phyloP scores from a whole-genome alignment of 1,140 invertebrate species.

The Octopus sinensis region DNA sequence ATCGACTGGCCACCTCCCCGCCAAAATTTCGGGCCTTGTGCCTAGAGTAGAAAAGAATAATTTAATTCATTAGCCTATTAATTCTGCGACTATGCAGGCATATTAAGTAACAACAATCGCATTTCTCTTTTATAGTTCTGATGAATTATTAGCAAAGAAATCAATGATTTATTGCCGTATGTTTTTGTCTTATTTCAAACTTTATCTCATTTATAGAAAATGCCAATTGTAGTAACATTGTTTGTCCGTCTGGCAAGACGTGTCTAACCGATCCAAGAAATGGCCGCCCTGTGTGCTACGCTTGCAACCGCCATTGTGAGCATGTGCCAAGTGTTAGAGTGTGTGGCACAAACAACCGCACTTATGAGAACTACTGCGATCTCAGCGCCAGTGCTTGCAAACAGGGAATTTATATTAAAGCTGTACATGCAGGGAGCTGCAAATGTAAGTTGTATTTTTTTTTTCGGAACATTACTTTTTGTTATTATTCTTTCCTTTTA shows the following conservation, averaged over 20 bases:
- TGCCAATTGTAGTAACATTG: slow-evolving; percentile 72
- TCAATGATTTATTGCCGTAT: too few relatives aligned
- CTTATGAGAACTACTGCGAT: slow-evolving; percentile 36
- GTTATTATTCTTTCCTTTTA: too few relatives aligned
- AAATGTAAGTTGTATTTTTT: not conserved
- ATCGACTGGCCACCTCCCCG: too few relatives aligned
- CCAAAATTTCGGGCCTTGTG: too few relatives aligned
- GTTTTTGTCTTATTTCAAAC: slow-evolving; percentile 1
- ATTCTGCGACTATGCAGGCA: too few relatives aligned
- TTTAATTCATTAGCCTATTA: too few relatives aligned
- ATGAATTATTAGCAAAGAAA: too few relatives aligned
- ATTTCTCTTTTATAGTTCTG: too few relatives aligned
- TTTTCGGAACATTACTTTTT: too few relatives aligned
- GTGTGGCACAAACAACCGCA: slow-evolving; percentile 38
- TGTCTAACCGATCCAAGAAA: slow-evolving; percentile 73
- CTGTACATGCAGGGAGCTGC: slow-evolving; percentile 35
- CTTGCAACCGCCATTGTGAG: slow-evolving; percentile 14
- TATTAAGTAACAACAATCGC: too few relatives aligned
- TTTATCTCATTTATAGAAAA: slow-evolving; percentile 62
- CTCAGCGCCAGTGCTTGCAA: slow-evolving; percentile 33
- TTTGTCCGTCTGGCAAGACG: slow-evolving; percentile 71
- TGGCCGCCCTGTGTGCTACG: slow-evolving; percentile 64
- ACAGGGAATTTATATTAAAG: slow-evolving; percentile 30
- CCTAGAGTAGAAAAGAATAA: too few relatives aligned
- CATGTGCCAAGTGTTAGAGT: slow-evolving; percentile 16